Evolutionary conservation across 2,888 invertebrate genomes (phyloP).

Genomic region (Notodonta dromedarius): DNA sequence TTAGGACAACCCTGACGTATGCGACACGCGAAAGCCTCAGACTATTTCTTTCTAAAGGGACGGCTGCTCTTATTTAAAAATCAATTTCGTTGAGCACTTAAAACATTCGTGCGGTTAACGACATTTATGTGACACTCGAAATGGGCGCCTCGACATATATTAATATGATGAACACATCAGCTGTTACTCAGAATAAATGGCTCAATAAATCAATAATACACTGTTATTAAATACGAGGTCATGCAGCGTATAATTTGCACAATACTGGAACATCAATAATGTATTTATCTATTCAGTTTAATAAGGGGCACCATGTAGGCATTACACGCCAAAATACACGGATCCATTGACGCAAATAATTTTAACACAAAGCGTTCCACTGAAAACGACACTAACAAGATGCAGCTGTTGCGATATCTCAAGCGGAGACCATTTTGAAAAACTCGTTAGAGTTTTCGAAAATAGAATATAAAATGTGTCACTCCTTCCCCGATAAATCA

Average conservation of each 20-base stretch:
- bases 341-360: conserved; percentile 76
- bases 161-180: conserved; percentile 65
- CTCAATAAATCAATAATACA: conserved; percentile 69
- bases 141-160: conserved; percentile 51
- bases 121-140: conserved; percentile 48
- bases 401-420: conserved; percentile 79
- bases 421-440: conserved; percentile 78
- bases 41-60: conserved; percentile 66
- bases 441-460: conserved; percentile 79
- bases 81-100: conserved; percentile 67
- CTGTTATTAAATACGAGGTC: conserved; percentile 65
- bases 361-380: conserved; percentile 70
- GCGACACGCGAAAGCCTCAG: conserved; percentile 76
- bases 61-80: conserved; percentile 68
- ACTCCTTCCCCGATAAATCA: conserved; percentile 82
- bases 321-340: conserved; percentile 57
- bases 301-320: conserved; percentile 53
- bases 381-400: conserved; percentile 78
- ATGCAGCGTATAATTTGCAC: conserved; percentile 70
- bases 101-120: conserved; percentile 48
- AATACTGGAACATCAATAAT: conserved; percentile 63
- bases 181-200: conserved; percentile 62
- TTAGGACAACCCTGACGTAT: conserved; percentile 80
- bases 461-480: conserved; percentile 84
- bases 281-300: conserved; percentile 53